Conservation (phyloP, 2,113 vertebrate species). For the Peromyscus maniculatus region DNA sequence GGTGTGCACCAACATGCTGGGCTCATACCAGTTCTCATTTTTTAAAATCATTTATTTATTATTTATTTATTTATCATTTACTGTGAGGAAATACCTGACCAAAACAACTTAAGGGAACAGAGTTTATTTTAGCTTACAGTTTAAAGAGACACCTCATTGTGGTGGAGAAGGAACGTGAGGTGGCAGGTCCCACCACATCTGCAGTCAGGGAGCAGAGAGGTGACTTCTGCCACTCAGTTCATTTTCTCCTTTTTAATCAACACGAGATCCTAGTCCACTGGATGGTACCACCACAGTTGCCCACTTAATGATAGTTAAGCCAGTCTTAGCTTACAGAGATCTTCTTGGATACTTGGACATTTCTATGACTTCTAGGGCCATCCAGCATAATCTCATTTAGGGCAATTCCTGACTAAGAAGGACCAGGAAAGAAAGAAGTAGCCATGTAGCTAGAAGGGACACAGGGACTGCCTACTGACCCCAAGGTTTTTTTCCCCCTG, state of each 20-base stretch:
- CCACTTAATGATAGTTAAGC: not conserved
- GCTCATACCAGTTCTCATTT: not conserved
- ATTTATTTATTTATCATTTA: not conserved
- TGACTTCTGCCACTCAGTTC: not conserved
- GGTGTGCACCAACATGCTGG: not conserved
- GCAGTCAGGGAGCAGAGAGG: not conserved
- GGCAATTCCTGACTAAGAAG: not conserved
- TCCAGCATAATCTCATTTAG: not conserved
- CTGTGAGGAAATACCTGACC: not conserved
- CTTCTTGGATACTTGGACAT: not conserved
- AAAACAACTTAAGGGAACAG: not conserved
- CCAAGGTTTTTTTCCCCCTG: not conserved
- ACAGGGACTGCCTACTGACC: no score
- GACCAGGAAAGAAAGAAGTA: not conserved
- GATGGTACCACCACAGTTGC: not conserved
- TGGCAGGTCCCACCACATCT: not conserved
- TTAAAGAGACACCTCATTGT: not conserved
- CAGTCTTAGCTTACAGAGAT: not conserved
- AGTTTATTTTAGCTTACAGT: not conserved
- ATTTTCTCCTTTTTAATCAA: not conserved
- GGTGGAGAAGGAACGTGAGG: not conserved
- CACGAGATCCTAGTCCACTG: no score
- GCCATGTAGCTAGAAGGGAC: not conserved
- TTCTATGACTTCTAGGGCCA: not conserved
- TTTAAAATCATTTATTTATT: not conserved